phyloP scores from a whole-genome alignment of 1,140 invertebrate genomes.

The Onthophagus taurus region DNA sequence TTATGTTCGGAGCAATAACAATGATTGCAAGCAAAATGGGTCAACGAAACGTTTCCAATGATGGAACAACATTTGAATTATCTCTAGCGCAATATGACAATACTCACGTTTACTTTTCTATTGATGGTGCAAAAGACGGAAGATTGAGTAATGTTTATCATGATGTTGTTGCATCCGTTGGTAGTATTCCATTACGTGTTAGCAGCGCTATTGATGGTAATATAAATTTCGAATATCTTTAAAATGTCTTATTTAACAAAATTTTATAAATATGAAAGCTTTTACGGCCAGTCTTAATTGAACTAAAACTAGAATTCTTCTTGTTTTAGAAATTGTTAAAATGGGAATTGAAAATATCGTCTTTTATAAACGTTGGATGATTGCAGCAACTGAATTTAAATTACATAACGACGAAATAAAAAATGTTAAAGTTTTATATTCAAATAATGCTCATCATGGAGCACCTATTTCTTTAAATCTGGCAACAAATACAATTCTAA shows the following conservation, averaged over 20 bases:
- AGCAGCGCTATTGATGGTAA: constrained; percentile 19
- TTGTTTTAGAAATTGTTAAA: constrained; percentile 29
- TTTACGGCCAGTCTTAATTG: not conserved
- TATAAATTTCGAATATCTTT: not conserved
- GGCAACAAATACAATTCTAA: constrained; percentile 46
- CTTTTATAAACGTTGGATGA: constrained; percentile 27
- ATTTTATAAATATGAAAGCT: not conserved
- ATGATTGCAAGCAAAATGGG: too few species aligned
- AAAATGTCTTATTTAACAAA: not conserved
- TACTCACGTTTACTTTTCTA: constrained; percentile 20
- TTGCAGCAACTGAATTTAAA: constrained; percentile 35
- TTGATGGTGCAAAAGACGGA: constrained; percentile 12
- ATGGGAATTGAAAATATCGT: constrained; percentile 27
- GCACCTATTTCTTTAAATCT: constrained; percentile 49
- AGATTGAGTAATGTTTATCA: constrained; percentile 4
- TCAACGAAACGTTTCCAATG: too few species aligned
- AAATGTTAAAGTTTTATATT: constrained; percentile 40
- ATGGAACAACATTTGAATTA: constrained; percentile 16
- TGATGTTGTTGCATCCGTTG: constrained; percentile 14
- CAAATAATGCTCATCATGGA: constrained; percentile 48
- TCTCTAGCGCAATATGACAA: constrained; percentile 22
- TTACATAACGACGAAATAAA: constrained; percentile 21
- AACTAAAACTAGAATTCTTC: too few species aligned
- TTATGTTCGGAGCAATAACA: too few species aligned
- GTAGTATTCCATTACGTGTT: constrained; percentile 15